These are phyloP conservation scores for Oceanodroma leucorhoa DNA, from an alignment of 2,797 vertebrate genomes.

Conservation along the genomic window DNA sequence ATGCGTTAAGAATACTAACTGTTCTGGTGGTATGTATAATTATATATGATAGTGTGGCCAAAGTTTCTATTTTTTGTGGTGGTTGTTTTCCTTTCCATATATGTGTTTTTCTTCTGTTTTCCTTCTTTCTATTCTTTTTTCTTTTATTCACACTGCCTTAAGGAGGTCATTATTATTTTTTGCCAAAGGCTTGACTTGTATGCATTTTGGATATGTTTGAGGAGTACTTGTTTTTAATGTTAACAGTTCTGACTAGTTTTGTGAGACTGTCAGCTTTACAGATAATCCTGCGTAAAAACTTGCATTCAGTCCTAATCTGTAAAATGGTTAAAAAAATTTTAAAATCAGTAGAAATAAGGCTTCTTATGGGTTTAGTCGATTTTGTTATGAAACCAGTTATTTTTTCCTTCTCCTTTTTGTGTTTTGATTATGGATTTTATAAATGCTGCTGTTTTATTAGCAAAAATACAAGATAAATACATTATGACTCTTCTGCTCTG, in stretches of 20 bases:
- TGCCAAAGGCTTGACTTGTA: not conserved
- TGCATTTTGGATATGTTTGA: not conserved
- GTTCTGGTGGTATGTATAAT: not conserved
- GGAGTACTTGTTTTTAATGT: not conserved
- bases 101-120: not conserved
- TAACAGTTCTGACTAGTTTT: not conserved
- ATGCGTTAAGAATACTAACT: not conserved
- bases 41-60: too few relatives aligned
- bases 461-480: not conserved
- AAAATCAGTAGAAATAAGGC: not conserved
- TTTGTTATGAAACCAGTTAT: constrained; percentile 3
- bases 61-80: not conserved
- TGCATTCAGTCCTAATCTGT: not conserved
- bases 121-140: not conserved
- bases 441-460: not conserved
- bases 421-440: not conserved
- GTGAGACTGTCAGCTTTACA: not conserved
- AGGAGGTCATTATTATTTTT: not conserved
- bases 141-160: not conserved
- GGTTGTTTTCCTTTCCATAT: not conserved
- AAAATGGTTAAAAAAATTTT: not conserved
- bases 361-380: not conserved
- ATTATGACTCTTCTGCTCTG: not conserved
- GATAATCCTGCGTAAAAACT: not conserved
- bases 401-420: not conserved